phyloP scores from a whole-genome alignment of 2,888 invertebrate species.

The Drosophila melanosoma region DNA sequence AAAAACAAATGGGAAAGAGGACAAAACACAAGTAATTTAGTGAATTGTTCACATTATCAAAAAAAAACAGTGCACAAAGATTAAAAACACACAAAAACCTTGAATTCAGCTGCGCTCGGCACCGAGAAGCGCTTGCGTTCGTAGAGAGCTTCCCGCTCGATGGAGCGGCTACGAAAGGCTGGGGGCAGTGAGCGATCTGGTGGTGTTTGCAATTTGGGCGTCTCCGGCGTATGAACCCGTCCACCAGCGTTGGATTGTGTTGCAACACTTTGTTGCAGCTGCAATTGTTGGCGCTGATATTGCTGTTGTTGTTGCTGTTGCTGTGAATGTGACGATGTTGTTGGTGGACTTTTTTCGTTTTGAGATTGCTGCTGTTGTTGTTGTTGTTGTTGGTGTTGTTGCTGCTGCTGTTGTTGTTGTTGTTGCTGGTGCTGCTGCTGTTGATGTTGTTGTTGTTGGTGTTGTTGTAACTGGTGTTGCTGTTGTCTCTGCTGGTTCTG shows the following conservation, averaged over 20 bases:
- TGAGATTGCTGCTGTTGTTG: conserved; percentile 82
- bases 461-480: conserved; percentile 72
- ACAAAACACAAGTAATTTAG: conserved; percentile 1
- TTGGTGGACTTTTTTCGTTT: conserved; percentile 66
- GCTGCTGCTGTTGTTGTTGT: conserved; percentile 78
- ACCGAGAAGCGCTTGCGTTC: conserved; percentile 83
- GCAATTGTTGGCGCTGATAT: conserved; percentile 66
- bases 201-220: conserved; percentile 77
- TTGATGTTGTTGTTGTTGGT: conserved; percentile 81
- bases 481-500: conserved; percentile 83
- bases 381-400: conserved; percentile 76
- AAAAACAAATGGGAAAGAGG: conserved; percentile 3
- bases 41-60: background rate
- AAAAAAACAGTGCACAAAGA: background rate
- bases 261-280: conserved; percentile 47
- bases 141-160: conserved; percentile 82
- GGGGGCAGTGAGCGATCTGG: conserved; percentile 83
- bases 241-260: conserved; percentile 34
- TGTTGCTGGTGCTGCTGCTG: conserved; percentile 82
- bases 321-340: conserved; percentile 78
- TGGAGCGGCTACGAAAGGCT: conserved; percentile 84
- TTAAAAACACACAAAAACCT: conserved; percentile 62
- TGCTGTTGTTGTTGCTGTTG: conserved; percentile 66
- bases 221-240: conserved; percentile 67
- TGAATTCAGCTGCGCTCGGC: conserved; percentile 80